A percentile compares a stretch with the other conserved stretches of the same genome.
These are phyloP conservation scores for Rutpela maculata DNA, from an alignment of 2,888 invertebrate genomes.

Conservation along the genomic window DNA sequence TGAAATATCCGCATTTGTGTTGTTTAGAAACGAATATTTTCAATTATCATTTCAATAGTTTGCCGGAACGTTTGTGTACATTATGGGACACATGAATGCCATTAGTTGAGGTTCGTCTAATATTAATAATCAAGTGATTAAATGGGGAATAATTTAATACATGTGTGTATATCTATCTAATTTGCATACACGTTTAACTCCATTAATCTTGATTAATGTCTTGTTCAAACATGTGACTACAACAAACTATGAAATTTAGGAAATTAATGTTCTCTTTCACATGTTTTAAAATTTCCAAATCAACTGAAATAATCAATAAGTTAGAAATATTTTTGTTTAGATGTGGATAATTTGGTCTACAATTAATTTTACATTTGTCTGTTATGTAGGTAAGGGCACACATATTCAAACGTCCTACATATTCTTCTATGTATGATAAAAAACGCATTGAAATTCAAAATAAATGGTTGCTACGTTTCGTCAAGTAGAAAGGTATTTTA, in stretches of 20 bases:
- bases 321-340: not conserved
- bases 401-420: no score
- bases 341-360: no score
- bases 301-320: not conserved
- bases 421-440: no score
- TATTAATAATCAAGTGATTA: conserved; percentile 22
- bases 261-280: conserved; percentile 9
- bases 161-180: conserved; percentile 19
- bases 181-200: conserved; percentile 21
- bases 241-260: conserved; percentile 17
- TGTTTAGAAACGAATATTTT: not conserved
- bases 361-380: no score
- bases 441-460: not conserved
- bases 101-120: conserved; percentile 17
- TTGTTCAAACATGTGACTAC: conserved; percentile 22
- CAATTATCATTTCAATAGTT: not conserved
- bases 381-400: no score
- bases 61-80: not conserved
- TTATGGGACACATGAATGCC: not conserved
- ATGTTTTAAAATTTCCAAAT: not conserved
- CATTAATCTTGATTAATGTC: conserved; percentile 30
- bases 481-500: no score
- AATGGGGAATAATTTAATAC: conserved; percentile 19
- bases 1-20: not conserved
- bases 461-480: not conserved